Base-by-base conservation (phyloP, 2,797 vertebrate genomes). In the Tokudaia tokunoshimensis region DNA sequence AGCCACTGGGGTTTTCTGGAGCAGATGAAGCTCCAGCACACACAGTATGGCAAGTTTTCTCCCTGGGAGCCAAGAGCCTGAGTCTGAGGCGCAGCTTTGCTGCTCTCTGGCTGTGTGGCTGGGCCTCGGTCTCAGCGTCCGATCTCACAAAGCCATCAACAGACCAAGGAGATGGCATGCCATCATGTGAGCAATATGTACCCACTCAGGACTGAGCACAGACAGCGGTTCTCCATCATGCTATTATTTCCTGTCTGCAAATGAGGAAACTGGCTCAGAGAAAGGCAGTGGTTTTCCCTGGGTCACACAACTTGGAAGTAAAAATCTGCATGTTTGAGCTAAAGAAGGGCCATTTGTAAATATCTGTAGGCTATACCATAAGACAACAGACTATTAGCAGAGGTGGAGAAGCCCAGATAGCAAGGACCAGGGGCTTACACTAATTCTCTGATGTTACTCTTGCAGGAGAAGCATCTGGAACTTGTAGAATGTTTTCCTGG, bases 291-390 rank as follows among this genome's bases (percentile, higher is more conserved):
- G 74, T 67, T 59, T 87, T 63, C 24, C 86, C 74, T 81, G 83
- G 63, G 41, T 47, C 91, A 87, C 74, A 76, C n/a, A 72, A 50
- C 91, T 90, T 92, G 47, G 65, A 92, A 88, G 59, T 3, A 29
- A 67, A 67, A 93, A 94, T 81, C 47, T 59, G 22, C 24, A 59
- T 67, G 44, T 94, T 61, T 37, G 34, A 57, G n/a, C 80, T 89
- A 92, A 85, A 79, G 82, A 79, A 79, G 72, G 20, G 26, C 47
- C 41, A 76, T 92, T 92, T 80, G 65, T 90, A 57, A 88, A 90
- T 5, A 87, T 31, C 17, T 76, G 44, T 47, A 34, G 87, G 50
- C n/a, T 29, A 34, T 24, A 5, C 75, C 22, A 14, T 1, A 11
- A 61, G 26, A 41, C 89, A 76, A 41, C 55, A 41, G n/a, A 50